A percentile compares a stretch with the other conserved stretches of the same genome.
Evolutionary conservation across 2,888 invertebrate species (phyloP).

Genomic region (Urechis unicinctus): DNA sequence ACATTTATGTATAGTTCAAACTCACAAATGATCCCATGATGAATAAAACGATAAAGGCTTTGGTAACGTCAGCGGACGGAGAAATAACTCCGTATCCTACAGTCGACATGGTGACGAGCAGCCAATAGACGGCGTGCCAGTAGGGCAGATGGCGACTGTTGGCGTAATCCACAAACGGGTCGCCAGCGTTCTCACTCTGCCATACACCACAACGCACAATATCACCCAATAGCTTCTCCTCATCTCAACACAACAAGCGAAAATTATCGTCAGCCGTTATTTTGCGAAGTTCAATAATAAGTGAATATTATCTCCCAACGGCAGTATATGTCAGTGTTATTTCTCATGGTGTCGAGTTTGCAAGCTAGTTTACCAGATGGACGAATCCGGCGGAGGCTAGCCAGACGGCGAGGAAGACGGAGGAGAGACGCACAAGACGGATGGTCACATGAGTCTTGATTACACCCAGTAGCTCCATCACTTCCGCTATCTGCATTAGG

Average conservation of each 20-base stretch:
- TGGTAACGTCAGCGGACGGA: constrained; percentile 13
- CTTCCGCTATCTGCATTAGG: constrained; percentile 16
- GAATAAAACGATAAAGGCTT: constrained; percentile 16
- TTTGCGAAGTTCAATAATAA: too few relatives aligned
- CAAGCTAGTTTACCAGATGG: constrained; percentile 14
- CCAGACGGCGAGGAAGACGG: constrained; percentile 16
- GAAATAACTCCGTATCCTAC: constrained; percentile 20
- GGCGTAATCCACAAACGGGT: constrained; percentile 14
- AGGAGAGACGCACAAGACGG: constrained; percentile 11
- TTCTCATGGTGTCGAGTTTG: neutral
- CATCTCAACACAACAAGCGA: too few relatives aligned
- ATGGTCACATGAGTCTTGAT: constrained; percentile 14
- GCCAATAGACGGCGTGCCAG: constrained; percentile 18
- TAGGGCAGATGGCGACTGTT: constrained; percentile 14
- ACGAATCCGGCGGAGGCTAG: constrained; percentile 19
- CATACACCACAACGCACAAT: neutral
- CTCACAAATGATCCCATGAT: constrained; percentile 20
- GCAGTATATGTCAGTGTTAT: too few relatives aligned
- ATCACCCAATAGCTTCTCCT: neutral
- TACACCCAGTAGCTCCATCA: constrained; percentile 13
- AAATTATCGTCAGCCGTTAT: too few relatives aligned
- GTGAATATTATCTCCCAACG: too few relatives aligned
- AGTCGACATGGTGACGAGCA: constrained; percentile 21
- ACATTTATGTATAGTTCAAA: neutral
- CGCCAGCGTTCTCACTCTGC: constrained; percentile 20